phyloP scores from a whole-genome alignment of 2,113 vertebrate genomes.

The Euleptes europaea region DNA sequence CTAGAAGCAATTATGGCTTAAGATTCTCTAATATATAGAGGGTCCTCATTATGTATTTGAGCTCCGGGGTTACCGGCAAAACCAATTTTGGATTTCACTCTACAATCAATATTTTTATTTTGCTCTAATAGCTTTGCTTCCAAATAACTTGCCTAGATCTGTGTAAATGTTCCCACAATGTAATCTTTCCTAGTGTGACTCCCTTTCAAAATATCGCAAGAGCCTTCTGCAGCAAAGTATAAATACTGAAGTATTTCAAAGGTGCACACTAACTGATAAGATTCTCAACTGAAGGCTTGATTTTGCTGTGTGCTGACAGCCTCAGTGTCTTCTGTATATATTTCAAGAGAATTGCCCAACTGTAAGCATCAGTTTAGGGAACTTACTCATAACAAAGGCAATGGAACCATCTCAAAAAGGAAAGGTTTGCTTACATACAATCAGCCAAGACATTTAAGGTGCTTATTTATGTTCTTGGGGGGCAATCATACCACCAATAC shows the following conservation, averaged over 20 bases:
- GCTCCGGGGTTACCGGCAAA: conserved; percentile 29
- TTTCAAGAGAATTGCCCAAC: neutral
- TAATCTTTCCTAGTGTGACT: conserved; percentile 41
- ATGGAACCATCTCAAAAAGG: no score
- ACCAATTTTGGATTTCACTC: conserved; percentile 39
- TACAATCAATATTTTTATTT: conserved; percentile 61
- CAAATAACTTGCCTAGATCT: conserved; percentile 40
- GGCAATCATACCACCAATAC: no score
- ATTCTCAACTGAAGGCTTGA: neutral
- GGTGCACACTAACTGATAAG: neutral
- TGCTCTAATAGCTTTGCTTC: conserved; percentile 43
- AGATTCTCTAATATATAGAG: conserved; percentile 26
- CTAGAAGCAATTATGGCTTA: neutral
- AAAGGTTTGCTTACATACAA: no score
- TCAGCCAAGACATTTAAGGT: no score
- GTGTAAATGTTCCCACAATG: conserved; percentile 26
- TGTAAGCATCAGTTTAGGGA: no score
- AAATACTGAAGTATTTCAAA: neutral
- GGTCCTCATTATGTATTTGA: conserved; percentile 41
- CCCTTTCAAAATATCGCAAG: conserved; percentile 44
- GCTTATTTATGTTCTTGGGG: no score
- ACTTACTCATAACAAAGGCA: no score
- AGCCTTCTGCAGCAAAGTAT: conserved; percentile 10
- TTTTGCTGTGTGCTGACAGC: neutral
- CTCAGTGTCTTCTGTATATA: neutral